Evolutionary conservation across 2,113 vertebrate genomes (phyloP), one percentile per base, ranked within the genome.

Genomic region (Prionailurus bengalensis): DNA sequence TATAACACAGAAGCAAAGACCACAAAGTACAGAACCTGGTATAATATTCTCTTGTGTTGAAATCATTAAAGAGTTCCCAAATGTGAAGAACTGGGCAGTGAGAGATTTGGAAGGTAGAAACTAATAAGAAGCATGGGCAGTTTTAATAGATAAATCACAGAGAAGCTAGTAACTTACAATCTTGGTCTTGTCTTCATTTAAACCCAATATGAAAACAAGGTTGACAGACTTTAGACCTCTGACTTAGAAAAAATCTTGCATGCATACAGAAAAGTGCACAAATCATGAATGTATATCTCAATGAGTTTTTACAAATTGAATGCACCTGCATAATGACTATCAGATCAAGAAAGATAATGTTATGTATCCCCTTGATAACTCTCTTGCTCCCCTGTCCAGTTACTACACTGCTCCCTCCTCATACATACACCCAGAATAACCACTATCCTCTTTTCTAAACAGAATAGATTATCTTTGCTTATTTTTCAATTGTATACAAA

Each of bases 21-120:
- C 61, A 92, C n/a, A 89, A 82, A 92, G n/a, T 36, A 61, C 63
- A 97, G 45, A 84, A 94, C 10, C 36, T 84, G 70, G 17, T 33
- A 9, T 65, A 91, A 70, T 82, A 65, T 29, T 73, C n/a, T 88
- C 36, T 29, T 66, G 27, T 87, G 39, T 73, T 31, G 51, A 91
- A 82, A 84, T 55, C 42, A 84, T 68, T 79, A 79, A 63, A 51
- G 48, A 14, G 29, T 94, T 88, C 82, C 25, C 83, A 88, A 70
- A 84, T 82, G 14, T 63, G 33, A 25, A 91, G 31, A 91, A 88
- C 7, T 45, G 31, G 7, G 7, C 7, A 48, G 16, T 71, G 42
- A 51, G 27, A 87, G n/a, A 80, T 88, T 87, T 82, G 68, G 14
- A 78, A 95, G 42, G 21, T 55, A 71, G 70, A 94, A 78, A 94